Base-by-base conservation (phyloP, 2,888 invertebrate genomes). In the Vesta saturnalis region DNA sequence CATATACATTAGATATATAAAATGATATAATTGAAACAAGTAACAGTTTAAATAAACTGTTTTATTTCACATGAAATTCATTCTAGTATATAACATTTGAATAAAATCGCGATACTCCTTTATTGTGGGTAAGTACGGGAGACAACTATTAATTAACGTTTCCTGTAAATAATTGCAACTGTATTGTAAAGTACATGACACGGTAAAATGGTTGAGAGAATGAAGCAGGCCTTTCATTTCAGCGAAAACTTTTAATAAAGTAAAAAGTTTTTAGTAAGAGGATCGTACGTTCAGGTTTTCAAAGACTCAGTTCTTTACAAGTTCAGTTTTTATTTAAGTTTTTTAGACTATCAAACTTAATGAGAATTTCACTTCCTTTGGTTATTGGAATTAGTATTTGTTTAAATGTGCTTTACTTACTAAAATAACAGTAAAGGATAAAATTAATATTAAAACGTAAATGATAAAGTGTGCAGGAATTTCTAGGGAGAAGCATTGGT, bases 161-260 rank as follows among this genome's bases (percentile, higher is more conserved):
- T 65, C 60, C 59, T 59, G 55, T 60, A 52, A 59, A 39, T 65
- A 65, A 65, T 65, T 60, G 65, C 60, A 60, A 60, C 60, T 60
- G 60, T 65, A 65, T 65, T 65, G 65, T 65, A 46, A 60, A 65
- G 59, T 54, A 39, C 46, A 60, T 35, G 64, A 58, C n/a, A 19
- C 58, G 65, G 22, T 35, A 52, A 60, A 55, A 55, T 65, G 55
- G n/a, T 54, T 43, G 30, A 46, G 65, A 52, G 52, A 19, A 21
- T 1, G 52, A 21, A 54, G n/a, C 57, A 57, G 56, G 46, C 60
- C 60, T 65, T 65, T 65, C 57, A 64, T 64, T 58, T 64, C 22
- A 21, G 23, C 55, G 43, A 65, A 65, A 65, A 65, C 55, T 65
- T 65, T 65, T 65, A 65, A 65, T 65, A 65, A 65, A 65, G 65